Conservation (phyloP, 2,888 invertebrate species). For the Hirtodrosophila alboralis region DNA sequence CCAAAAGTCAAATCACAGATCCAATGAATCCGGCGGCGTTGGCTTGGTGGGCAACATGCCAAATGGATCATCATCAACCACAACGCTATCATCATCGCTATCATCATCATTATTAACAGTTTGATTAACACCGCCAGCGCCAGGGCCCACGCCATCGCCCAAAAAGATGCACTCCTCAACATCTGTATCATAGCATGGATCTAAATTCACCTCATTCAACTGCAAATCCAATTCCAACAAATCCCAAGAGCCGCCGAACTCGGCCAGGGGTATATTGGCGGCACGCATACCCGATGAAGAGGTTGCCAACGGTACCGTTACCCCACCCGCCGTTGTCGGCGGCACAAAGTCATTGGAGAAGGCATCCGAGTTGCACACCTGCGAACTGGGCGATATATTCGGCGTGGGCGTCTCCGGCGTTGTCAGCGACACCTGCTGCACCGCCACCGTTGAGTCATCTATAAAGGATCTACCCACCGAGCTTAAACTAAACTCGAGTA, state of each 20-base stretch:
- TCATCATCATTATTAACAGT: constrained; percentile 36
- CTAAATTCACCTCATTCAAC: constrained; percentile 87
- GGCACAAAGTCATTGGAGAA: constrained; percentile 87
- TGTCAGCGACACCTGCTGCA: constrained; percentile 78
- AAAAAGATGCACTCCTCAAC: constrained; percentile 87
- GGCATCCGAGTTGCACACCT: constrained; percentile 85
- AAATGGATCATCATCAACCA: constrained; percentile 85
- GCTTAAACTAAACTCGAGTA: constrained; percentile 83
- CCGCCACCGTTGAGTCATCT: constrained; percentile 70
- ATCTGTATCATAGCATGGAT: constrained; percentile 87
- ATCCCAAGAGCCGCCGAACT: constrained; percentile 87
- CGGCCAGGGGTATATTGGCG: constrained; percentile 78
- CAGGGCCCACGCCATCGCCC: constrained; percentile 84
- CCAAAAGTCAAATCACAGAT: constrained; percentile 84
- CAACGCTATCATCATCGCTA: constrained; percentile 62
- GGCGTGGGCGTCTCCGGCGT: constrained; percentile 89
- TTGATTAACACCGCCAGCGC: constrained; percentile 21
- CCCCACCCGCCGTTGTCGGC: constrained; percentile 15
- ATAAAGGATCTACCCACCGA: constrained; percentile 84
- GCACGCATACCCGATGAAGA: constrained; percentile 8
- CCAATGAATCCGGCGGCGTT: constrained; percentile 86
- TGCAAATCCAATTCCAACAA: constrained; percentile 87
- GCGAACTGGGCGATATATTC: constrained; percentile 86
- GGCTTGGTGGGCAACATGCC: constrained; percentile 86
- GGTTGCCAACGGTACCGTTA: constrained; percentile 1